Conservation (phyloP, 1,140 invertebrate genomes). For the Caligus rogercresseyi region DNA sequence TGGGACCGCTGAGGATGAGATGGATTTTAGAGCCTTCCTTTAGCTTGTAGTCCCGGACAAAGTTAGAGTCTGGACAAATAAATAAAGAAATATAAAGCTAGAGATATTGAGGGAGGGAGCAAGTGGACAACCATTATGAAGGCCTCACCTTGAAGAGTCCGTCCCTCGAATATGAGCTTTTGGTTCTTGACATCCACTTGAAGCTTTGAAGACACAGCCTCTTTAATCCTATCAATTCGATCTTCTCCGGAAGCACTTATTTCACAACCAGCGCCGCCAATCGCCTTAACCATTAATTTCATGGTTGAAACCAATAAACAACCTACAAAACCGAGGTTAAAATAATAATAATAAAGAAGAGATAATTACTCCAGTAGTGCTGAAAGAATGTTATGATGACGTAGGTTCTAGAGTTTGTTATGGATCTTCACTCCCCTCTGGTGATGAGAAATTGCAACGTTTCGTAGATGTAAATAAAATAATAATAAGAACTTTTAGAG, state of each 20-base stretch:
- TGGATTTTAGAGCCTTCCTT: slow-evolving; percentile 8
- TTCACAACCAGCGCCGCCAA: neutral
- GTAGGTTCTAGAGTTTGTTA: no score
- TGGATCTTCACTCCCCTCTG: no score
- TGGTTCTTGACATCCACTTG: neutral
- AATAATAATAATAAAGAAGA: no score
- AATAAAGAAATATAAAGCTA: neutral
- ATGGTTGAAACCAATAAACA: no score
- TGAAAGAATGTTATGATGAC: no score
- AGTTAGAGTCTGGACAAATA: slow-evolving; percentile 2
- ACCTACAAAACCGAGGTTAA: no score
- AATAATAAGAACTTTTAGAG: no score
- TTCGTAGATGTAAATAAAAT: no score
- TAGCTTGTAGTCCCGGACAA: neutral
- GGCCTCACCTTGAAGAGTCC: slow-evolving; percentile 6
- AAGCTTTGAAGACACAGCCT: neutral
- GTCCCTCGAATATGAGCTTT: slow-evolving; percentile 5
- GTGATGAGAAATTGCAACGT: no score
- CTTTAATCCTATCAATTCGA: neutral
- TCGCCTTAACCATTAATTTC: neutral
- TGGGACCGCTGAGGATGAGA: slow-evolving; percentile 3
- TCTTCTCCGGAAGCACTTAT: neutral
- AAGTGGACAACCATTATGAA: neutral
- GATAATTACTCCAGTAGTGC: no score
- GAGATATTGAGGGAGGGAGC: neutral